These are phyloP conservation scores for Panagrolaimus sp. DNA, from an alignment of 1,140 invertebrate genomes.

Conservation along the genomic window DNA sequence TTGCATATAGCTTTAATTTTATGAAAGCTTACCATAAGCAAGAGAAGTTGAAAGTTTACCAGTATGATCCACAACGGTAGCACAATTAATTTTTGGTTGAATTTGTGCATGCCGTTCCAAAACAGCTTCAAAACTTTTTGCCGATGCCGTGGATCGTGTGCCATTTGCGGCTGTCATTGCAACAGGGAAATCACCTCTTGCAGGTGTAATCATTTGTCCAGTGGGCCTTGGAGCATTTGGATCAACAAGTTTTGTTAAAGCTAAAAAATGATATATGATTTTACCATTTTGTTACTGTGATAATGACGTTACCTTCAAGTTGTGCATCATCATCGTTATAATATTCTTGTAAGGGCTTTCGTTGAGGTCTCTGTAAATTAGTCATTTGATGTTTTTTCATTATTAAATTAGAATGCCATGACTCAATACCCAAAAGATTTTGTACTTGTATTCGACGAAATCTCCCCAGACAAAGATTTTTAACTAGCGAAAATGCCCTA, in stretches of 20 bases:
- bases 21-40: conserved; percentile 73
- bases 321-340: conserved; percentile 99
- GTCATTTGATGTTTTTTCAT: conserved; percentile 20
- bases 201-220: conserved; percentile 85
- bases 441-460: conserved; percentile 19
- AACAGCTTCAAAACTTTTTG: conserved; percentile 86
- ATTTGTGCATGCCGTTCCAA: conserved; percentile 92
- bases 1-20: no score
- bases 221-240: conserved; percentile 96
- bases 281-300: no score
- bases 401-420: conserved; percentile 7
- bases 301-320: conserved; percentile 70
- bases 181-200: conserved; percentile 71
- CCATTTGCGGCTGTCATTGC: conserved; percentile 12
- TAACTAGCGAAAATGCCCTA: neutral
- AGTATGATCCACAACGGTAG: conserved; percentile 90
- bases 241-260: conserved; percentile 80
- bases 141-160: conserved; percentile 18
- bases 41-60: conserved; percentile 89
- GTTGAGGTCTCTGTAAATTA: conserved; percentile 73
- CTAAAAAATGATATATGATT: conserved; percentile 37
- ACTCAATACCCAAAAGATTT: conserved; percentile 26
- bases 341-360: conserved; percentile 89
- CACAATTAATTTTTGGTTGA: conserved; percentile 88
- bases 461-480: neutral